phyloP scores from a whole-genome alignment of 1,140 invertebrate genomes.

The Nasonia giraulti region DNA sequence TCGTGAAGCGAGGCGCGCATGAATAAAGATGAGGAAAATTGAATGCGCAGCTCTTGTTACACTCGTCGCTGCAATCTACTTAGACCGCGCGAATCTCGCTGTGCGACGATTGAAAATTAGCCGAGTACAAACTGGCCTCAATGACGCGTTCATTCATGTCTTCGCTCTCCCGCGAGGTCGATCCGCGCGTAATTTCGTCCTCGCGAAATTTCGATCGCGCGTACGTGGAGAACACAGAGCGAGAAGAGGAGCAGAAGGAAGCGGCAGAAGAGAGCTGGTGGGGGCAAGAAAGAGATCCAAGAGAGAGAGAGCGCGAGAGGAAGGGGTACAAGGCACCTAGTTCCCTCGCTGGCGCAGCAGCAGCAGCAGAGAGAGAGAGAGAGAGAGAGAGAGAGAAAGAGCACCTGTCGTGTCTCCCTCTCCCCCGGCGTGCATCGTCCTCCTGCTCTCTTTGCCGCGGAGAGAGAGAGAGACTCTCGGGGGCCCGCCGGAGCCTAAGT shows the following conservation, averaged over 20 bases:
- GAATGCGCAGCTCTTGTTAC: background rate
- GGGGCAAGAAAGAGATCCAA: background rate
- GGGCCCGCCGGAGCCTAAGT: constrained; percentile 68
- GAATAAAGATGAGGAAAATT: constrained; percentile 1
- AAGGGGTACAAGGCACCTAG: constrained; percentile 60
- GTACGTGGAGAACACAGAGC: background rate
- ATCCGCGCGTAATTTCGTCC: background rate
- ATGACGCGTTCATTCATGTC: background rate
- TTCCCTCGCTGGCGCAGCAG: constrained; percentile 60
- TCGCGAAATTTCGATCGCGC: background rate
- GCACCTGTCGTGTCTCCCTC: constrained; percentile 68
- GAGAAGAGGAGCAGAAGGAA: background rate
- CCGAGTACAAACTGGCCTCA: background rate
- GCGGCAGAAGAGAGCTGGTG: background rate
- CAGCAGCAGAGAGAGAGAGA: constrained; percentile 28
- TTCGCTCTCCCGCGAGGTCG: background rate
- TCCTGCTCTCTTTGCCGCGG: constrained; percentile 24
- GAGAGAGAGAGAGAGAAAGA: constrained; percentile 51
- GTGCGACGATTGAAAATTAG: too few species aligned
- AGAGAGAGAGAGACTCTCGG: constrained; percentile 53
- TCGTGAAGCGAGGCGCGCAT: background rate
- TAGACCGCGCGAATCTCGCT: too few species aligned
- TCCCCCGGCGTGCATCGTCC: constrained; percentile 31
- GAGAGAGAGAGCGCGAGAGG: background rate
- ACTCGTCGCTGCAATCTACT: too few species aligned